These are phyloP conservation scores for Macrostomum lignano DNA, from an alignment of 1,140 invertebrate species.

Conservation along the genomic window DNA sequence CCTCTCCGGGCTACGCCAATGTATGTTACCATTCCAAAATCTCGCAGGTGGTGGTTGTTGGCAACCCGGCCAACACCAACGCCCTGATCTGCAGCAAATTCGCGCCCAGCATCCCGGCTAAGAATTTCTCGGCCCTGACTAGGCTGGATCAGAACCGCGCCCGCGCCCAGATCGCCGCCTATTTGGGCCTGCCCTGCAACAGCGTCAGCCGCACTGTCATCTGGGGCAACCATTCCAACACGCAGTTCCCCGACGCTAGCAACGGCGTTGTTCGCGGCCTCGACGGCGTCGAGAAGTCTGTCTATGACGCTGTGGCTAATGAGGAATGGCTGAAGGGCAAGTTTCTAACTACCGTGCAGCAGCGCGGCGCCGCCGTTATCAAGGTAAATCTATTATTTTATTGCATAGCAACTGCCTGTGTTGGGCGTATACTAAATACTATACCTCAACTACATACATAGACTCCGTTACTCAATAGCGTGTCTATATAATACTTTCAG, in stretches of 20 bases:
- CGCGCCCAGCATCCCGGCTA: slow-evolving; percentile 60
- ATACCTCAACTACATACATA: too few species aligned
- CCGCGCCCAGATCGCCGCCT: slow-evolving; percentile 39
- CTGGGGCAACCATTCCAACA: slow-evolving; percentile 97
- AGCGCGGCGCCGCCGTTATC: slow-evolving; percentile 83
- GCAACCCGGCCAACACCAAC: slow-evolving; percentile 97
- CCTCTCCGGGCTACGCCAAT: too few species aligned
- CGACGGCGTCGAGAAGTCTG: slow-evolving; percentile 32
- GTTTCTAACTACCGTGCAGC: slow-evolving; percentile 67
- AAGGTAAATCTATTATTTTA: too few species aligned
- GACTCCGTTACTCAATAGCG: too few species aligned
- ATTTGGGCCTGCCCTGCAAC: slow-evolving; percentile 34
- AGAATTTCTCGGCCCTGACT: slow-evolving; percentile 93
- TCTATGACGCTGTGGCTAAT: slow-evolving; percentile 48
- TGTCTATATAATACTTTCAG: too few species aligned
- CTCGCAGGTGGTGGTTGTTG: slow-evolving; percentile 82
- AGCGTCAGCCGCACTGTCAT: slow-evolving; percentile 69
- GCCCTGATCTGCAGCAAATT: slow-evolving; percentile 78
- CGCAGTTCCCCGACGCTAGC: slow-evolving; percentile 81
- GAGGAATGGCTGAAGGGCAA: slow-evolving; percentile 45
- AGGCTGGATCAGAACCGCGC: slow-evolving; percentile 88
- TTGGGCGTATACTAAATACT: too few species aligned
- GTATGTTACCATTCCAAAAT: too few species aligned
- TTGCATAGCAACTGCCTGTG: too few species aligned
- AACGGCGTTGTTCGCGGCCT: slow-evolving; percentile 36